Base-by-base conservation (phyloP, 2,113 vertebrate genomes). In the Oncorhynchus gorbuscha region DNA sequence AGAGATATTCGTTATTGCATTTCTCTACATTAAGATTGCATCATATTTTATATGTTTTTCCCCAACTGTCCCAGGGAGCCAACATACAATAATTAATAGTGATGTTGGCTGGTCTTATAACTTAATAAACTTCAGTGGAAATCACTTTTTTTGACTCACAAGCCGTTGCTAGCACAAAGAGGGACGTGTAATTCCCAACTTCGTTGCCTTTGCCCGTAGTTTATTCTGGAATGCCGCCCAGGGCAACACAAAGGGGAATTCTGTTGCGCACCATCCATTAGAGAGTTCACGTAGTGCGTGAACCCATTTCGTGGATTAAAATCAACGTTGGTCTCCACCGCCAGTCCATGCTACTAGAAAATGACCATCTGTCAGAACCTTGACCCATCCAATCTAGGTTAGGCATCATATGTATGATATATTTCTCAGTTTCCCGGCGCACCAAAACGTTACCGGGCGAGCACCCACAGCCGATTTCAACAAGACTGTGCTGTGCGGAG, bases 201-300 rank as follows among this genome's bases (percentile, higher is more conserved):
- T 73, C 85, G 79, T 80, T 86, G 84, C 76, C 71, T 81, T 88
- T 82, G 69, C 82, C 59, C 61, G 83, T 84, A 88, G 91, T 93
- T 94, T 92, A 85, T 91, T 88, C 92, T 94, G 93, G 93, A 92
- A 81, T 76, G 69, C 76, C 77, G 93, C 93, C 93, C 92, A 81
- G 84, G 70, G 84, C 81, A 86, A 88, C 79, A 90, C 88, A 92
- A 88, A 39, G 69, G 84, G 83, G 84, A 88, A 90, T 88, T 90
- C 83, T 87, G 22, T 81, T 67, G 69, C 64, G 20, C 55, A 74
- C 48, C 45, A 58, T 74, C 71, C 75, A 74, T 81, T 20, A n/a
- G 73, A 73, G 72, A 62, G 45, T 71, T 81, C 72, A 73, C 65
- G 72, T 20, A 76, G 35, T 76, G 59, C 24, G 65, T 73, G 28